A percentile compares a stretch with the other conserved stretches of the same genome.
Evolutionary conservation across 1,140 invertebrate genomes (phyloP).

Genomic region (Orchestia grillus): DNA sequence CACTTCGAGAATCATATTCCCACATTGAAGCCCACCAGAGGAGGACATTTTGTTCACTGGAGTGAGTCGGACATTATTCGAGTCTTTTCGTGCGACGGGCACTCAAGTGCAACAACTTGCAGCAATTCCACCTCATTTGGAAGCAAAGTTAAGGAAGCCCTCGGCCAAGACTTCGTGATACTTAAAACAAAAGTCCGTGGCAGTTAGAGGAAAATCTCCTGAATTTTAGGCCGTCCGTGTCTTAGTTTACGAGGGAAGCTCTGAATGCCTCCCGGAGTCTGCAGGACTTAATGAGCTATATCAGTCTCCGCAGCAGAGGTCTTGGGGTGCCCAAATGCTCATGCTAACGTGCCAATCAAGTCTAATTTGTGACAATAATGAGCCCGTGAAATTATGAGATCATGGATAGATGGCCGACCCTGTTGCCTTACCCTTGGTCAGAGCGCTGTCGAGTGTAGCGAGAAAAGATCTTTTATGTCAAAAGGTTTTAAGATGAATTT

Average conservation of each 20-base stretch:
- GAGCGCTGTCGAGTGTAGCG: background rate
- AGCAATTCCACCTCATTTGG: conserved; percentile 32
- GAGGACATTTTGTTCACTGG: conserved; percentile 7
- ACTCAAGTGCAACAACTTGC: conserved; percentile 18
- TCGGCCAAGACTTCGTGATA: conserved; percentile 29
- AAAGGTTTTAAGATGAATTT: background rate
- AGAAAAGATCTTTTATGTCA: background rate
- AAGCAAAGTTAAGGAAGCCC: conserved; percentile 12
- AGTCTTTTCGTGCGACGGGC: background rate
- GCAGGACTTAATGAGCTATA: background rate
- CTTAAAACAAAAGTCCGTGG: conserved; percentile 14
- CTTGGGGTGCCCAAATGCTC: background rate
- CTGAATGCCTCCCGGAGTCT: background rate
- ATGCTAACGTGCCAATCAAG: background rate
- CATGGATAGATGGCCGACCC: background rate
- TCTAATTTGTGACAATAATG: background rate
- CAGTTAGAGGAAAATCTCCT: conserved; percentile 18
- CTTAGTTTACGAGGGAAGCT: background rate
- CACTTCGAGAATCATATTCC: background rate
- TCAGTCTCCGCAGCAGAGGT: background rate
- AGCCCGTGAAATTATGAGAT: background rate
- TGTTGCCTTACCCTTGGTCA: background rate
- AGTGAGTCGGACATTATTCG: conserved; percentile 7
- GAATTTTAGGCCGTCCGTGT: background rate
- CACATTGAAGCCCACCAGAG: background rate